phyloP scores from a whole-genome alignment of 2,113 vertebrate genomes.

The Bombycilla garrulus region DNA sequence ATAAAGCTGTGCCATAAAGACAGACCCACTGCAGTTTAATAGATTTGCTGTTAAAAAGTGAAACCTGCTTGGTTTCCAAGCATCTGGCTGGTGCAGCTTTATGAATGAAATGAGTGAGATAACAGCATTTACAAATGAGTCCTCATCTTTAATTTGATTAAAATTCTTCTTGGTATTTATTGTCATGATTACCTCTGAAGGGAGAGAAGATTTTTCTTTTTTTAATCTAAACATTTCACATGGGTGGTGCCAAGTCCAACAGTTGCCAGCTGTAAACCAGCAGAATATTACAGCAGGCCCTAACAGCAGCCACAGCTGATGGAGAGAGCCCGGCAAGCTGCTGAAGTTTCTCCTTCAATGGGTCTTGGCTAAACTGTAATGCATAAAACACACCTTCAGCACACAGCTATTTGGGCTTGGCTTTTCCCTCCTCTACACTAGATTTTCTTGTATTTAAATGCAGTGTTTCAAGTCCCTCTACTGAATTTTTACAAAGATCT shows the following conservation, averaged over 20 bases:
- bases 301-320: background rate
- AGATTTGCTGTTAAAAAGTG: background rate
- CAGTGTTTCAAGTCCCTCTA: background rate
- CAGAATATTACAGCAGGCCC: conserved; percentile 10
- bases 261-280: conserved; percentile 4
- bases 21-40: background rate
- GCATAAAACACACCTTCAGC: background rate
- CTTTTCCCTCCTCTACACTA: background rate
- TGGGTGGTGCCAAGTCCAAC: background rate
- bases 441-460: background rate
- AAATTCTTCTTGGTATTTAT: background rate
- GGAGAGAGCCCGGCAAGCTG: conserved; percentile 3
- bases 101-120: background rate
- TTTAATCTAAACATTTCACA: background rate
- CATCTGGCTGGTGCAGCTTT: background rate
- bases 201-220: background rate
- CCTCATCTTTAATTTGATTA: background rate
- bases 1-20: background rate
- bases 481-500: background rate
- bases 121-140: background rate
- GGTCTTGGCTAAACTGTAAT: background rate
- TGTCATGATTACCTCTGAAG: background rate
- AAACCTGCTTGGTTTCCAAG: background rate
- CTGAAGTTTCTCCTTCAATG: conserved; percentile 11
- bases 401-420: background rate